Base-by-base conservation (phyloP, 2,888 invertebrate genomes). In the Synanthedon andrenaeformis region DNA sequence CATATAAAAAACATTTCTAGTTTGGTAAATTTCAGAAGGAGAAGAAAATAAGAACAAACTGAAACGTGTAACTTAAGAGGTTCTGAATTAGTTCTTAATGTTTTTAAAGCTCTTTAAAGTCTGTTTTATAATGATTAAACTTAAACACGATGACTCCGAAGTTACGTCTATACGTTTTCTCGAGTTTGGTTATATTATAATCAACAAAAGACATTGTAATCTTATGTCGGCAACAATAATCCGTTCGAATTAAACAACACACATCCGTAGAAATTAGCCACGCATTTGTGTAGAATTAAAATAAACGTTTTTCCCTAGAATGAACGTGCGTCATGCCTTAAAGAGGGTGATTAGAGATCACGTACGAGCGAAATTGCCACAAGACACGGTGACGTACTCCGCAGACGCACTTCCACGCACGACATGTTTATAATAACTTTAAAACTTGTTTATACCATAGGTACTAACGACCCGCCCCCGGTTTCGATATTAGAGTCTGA, bases 271-370 rank as follows among this genome's bases (percentile, higher is more conserved):
- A 75, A 81, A 82, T 83, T 78, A 82, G 77, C 76, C 73, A 74
- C 72, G 67, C 80, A 74, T 80, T 83, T 82, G 80, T 71, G 76
- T 75, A 63, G 74, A 76, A 81, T 82, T 80, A 82, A 79, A 82
- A 81, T 74, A 78, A 80, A 82, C 76, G 75, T 72, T 79, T 72
- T 66, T 72, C 69, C 69, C 62, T 65, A 62, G 62, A 55, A 58
- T 65, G 61, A 63, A 79, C 81, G 83, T 81, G 82, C 74, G 78
- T 67, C 67, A 70, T 69, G 70, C 66, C 72, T 73, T 77, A 79
- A 78, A 79, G 76, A 72, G 73, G 76, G 78, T 78, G 77, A 82
- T 82, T 80, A 82, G 72, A 67, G 66, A 72, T 66, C 79, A 79
- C 77, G 76, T 79, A 72, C 74, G 65, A 61, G 59, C 56, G 64